Conservation (phyloP, 30 jellyfish, hydroid and myxozoan species). For the Morbakka virulenta region DNA sequence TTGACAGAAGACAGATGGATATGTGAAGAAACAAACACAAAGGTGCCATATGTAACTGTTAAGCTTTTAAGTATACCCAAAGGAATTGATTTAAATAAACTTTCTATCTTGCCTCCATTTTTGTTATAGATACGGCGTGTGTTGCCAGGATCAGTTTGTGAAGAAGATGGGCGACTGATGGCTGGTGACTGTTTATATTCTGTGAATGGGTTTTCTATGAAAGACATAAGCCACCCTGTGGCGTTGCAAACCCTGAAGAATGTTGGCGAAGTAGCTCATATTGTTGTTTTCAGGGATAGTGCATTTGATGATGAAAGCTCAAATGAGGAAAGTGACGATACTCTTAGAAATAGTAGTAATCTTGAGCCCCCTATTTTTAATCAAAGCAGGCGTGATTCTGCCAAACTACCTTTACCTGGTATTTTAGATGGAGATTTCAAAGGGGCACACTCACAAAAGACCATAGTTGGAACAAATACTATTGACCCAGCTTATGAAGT, state of each 20-base stretch:
- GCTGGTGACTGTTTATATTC: conserved; percentile 88
- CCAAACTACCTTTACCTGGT: not conserved
- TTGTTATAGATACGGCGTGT: conserved; percentile 82
- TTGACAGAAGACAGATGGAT: too few relatives aligned
- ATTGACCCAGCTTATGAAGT: not conserved
- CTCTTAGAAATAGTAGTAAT: not conserved
- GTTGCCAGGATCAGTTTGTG: conserved; percentile 81
- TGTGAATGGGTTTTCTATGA: conserved; percentile 84
- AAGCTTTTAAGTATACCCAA: too few relatives aligned
- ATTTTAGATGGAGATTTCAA: not conserved
- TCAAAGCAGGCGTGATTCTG: not conserved
- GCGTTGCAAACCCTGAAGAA: conserved; percentile 85
- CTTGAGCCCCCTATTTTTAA: not conserved
- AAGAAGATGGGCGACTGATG: conserved; percentile 59
- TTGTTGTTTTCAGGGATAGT: conserved; percentile 73
- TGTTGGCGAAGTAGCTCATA: conserved; percentile 49
- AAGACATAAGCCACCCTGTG: conserved; percentile 83
- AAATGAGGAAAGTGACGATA: not conserved
- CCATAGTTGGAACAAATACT: not conserved
- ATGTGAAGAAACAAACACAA: too few relatives aligned
- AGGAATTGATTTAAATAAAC: too few relatives aligned
- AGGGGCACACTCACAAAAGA: not conserved
- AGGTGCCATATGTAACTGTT: too few relatives aligned
- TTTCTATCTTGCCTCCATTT: too few relatives aligned
- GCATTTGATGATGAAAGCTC: conserved; percentile 17